Evolutionary conservation across 2,888 invertebrate genomes (phyloP).

Genomic region (Athripsodes cinereus): DNA sequence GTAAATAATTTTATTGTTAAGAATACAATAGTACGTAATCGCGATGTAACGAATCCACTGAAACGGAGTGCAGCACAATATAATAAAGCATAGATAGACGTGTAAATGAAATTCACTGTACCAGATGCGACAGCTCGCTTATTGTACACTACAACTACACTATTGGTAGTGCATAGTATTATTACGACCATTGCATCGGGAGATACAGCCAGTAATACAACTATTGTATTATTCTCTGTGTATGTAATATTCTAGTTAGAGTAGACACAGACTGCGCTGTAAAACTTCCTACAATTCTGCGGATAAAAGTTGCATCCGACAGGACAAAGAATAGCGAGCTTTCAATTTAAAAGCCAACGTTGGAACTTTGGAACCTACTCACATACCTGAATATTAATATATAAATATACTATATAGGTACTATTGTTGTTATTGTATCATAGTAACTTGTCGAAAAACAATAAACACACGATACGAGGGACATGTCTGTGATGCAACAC

Average conservation of each 20-base stretch:
- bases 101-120: not conserved
- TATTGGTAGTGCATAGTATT: not conserved
- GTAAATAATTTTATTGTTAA: too few species aligned
- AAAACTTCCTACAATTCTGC: conserved; percentile 4
- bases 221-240: too few species aligned
- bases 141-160: not conserved
- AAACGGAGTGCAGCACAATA: too few species aligned
- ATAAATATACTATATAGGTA: too few species aligned
- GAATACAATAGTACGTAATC: too few species aligned
- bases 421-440: too few species aligned
- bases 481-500: too few species aligned
- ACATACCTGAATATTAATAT: too few species aligned
- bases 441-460: not conserved
- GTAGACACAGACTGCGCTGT: not conserved
- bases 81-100: too few species aligned
- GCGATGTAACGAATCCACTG: too few species aligned
- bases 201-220: too few species aligned
- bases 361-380: not conserved
- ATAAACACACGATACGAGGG: not conserved
- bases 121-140: not conserved
- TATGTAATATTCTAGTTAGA: too few species aligned
- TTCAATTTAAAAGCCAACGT: conserved; percentile 6
- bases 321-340: conserved; percentile 1
- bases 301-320: conserved; percentile 6
- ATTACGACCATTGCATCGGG: not conserved